A percentile compares a stretch with the other conserved stretches of the same genome.
These are phyloP conservation scores for Pachyramphus minor DNA, from an alignment of 2,113 vertebrate genomes.

Conservation along the genomic window DNA sequence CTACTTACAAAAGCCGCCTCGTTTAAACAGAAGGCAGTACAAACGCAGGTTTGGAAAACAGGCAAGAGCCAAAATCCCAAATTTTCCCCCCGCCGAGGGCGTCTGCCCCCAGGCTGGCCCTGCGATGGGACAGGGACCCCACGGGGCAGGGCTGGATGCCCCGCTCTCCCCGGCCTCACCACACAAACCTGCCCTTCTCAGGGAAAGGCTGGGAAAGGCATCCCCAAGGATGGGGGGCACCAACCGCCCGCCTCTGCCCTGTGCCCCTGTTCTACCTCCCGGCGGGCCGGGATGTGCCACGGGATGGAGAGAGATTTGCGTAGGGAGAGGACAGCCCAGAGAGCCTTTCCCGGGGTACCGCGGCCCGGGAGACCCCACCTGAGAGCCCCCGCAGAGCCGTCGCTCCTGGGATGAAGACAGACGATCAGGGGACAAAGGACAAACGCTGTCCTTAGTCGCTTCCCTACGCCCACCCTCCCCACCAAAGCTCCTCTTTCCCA, in stretches of 20 bases:
- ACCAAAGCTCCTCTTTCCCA: not conserved
- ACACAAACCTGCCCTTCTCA: not conserved
- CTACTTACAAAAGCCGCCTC: not conserved
- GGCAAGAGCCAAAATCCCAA: not conserved
- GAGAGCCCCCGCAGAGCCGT: not conserved
- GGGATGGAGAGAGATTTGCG: not conserved
- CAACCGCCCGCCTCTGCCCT: not conserved
- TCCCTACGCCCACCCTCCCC: not conserved
- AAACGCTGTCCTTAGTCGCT: not conserved
- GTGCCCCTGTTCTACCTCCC: not conserved
- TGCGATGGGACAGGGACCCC: not conserved
- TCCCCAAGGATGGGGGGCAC: no score
- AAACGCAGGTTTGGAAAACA: not conserved
- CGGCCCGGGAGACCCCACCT: not conserved
- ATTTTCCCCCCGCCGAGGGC: no score
- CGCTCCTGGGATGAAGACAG: not conserved
- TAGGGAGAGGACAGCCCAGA: not conserved
- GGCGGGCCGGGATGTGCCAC: not conserved
- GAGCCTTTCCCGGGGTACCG: not conserved
- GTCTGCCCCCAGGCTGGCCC: not conserved
- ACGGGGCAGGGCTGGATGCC: not conserved
- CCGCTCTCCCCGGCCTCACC: not conserved
- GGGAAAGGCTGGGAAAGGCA: not conserved
- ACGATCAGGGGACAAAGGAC: not conserved
- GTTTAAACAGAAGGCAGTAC: not conserved